Conservation (phyloP, 2,113 vertebrate genomes). For the Rhadina sibilatrix region DNA sequence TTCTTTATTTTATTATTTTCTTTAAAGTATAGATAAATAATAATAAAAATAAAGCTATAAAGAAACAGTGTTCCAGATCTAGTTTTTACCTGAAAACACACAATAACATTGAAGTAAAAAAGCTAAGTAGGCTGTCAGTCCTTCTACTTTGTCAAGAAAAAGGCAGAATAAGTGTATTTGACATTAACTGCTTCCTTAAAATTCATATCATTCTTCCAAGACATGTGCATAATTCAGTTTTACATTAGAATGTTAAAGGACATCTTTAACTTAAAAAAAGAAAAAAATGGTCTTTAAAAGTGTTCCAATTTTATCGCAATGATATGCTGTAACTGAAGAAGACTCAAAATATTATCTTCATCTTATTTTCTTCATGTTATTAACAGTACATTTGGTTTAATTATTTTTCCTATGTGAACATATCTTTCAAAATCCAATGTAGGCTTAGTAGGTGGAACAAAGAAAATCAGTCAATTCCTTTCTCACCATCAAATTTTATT, state of each 20-base stretch:
- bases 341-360: neutral
- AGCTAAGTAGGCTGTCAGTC: neutral
- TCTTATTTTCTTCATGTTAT: neutral
- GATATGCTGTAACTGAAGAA: neutral
- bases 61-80: neutral
- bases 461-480: neutral
- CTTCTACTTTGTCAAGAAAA: neutral
- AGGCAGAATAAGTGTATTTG: neutral
- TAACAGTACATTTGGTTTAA: neutral
- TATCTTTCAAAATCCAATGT: neutral
- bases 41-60: neutral
- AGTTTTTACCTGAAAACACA: neutral
- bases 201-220: neutral
- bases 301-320: neutral
- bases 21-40: neutral
- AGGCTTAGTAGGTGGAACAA: neutral
- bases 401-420: neutral
- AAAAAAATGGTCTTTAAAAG: neutral
- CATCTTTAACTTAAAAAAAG: neutral
- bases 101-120: neutral
- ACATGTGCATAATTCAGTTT: neutral
- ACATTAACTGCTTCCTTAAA: neutral
- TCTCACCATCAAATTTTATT: neutral
- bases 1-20: neutral
- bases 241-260: neutral